Base-by-base conservation (phyloP, 2,113 vertebrate genomes). In the Alaudala cheleensis region DNA sequence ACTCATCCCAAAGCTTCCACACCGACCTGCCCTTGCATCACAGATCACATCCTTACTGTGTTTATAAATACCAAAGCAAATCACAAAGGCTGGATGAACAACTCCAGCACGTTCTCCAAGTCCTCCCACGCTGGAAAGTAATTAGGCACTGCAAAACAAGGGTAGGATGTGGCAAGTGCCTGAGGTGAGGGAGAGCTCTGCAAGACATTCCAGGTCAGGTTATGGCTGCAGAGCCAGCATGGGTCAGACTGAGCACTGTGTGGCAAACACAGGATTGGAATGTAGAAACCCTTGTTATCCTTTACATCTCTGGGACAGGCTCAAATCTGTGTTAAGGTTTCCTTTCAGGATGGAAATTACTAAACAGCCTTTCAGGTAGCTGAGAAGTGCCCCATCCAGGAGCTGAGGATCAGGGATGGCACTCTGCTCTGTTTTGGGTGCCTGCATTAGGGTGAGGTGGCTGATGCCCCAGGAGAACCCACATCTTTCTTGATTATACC, bases 111-210 rank as follows among this genome's bases (percentile, higher is more conserved):
- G 90, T 95, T 95, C 72, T 83, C 62, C 51, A 0, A 78, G 92
- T 94, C 92, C 94, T 97, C 94, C 96, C 93, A 95, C 88, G 20
- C 82, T 12, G 49, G 85, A 73, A 70, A 72, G 64, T 74, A 92
- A 94, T 96, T 92, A 96, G 49, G n/a, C 4, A 8, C 81, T 37
- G 78, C 57, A 67, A 65, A 94, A 93, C 15, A 26, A 80, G 58
- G 81, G 58, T 28, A 92, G 81, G 93, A 95, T 49, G 79, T 50
- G 81, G 79, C 86, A 37, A 82, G 70, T 1, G 88, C 94, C 86
- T n/a, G 11, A 39, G 95, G 94, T 50, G 80, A 88, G 84, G 70
- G 78, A 53, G 70, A 84, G 81, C 58, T 88, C 85, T 57, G 47
- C 29, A 6, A 44, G 45, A 2, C 0, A 0, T 53, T 56, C 77